These are phyloP conservation scores for Miltochrista miniata DNA, from an alignment of 2,888 invertebrate species.

Conservation along the genomic window DNA sequence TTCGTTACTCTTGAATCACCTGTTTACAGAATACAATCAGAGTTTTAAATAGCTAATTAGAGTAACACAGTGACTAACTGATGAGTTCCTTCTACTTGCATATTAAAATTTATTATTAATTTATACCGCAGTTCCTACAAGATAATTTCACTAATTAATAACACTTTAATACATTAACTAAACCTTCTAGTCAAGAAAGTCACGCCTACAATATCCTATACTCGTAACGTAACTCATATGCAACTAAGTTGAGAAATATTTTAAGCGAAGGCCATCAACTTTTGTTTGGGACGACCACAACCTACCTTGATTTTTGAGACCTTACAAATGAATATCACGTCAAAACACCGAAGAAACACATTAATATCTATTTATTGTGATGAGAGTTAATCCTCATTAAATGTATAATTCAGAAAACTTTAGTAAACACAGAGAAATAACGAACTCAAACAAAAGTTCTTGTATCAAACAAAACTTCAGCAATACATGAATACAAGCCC, in stretches of 20 bases:
- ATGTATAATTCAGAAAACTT: too few species aligned
- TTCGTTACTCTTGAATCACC: slow-evolving; percentile 11
- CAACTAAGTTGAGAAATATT: slow-evolving; percentile 72
- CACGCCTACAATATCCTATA: slow-evolving; percentile 63
- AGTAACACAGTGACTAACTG: not conserved
- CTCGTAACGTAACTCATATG: slow-evolving; percentile 61
- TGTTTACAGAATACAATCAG: not conserved
- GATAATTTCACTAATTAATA: too few species aligned
- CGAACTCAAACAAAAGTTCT: too few species aligned
- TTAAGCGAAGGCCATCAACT: slow-evolving; percentile 73
- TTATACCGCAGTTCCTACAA: too few species aligned
- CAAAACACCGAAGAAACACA: not conserved
- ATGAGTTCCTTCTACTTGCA: slow-evolving; percentile 23
- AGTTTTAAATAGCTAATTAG: not conserved
- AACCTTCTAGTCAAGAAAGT: slow-evolving; percentile 62
- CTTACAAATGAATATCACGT: slow-evolving; percentile 29
- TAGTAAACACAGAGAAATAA: too few species aligned
- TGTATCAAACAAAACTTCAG: too few species aligned
- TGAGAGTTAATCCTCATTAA: not conserved
- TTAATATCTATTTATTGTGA: too few species aligned
- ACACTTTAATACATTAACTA: slow-evolving; percentile 6
- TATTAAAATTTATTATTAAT: slow-evolving; percentile 20
- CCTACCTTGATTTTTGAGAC: slow-evolving; percentile 43
- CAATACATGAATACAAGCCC: too few species aligned
- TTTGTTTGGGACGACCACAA: slow-evolving; percentile 30